Conservation (phyloP, 2,113 vertebrate species). For the Ammodytes marinus region DNA sequence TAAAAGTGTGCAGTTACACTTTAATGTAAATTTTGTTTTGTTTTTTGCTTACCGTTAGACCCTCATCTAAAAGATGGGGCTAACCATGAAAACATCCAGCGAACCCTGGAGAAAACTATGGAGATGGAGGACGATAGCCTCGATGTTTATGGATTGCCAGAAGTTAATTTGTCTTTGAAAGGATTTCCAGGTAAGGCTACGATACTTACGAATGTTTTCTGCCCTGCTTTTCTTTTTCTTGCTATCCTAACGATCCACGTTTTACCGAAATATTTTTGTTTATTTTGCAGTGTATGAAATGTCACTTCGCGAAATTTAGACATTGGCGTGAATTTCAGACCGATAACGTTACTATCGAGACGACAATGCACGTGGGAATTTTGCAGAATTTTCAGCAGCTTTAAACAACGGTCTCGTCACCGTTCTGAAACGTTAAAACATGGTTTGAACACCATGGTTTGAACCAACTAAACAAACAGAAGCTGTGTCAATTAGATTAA, state of each 20-base stretch:
- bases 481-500: too few species aligned
- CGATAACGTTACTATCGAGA: background rate
- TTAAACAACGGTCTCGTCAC: background rate
- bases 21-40: too few species aligned
- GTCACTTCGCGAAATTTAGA: accelerated
- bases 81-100: slow-evolving; percentile 70
- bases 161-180: slow-evolving; percentile 43
- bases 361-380: slow-evolving; percentile 37
- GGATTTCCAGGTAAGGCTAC: slow-evolving; percentile 60
- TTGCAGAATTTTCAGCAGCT: background rate
- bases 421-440: background rate
- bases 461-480: too few species aligned
- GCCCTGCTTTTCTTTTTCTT: background rate
- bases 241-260: background rate
- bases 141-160: slow-evolving; percentile 65
- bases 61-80: slow-evolving; percentile 82
- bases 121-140: slow-evolving; percentile 42
- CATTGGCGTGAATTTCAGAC: background rate
- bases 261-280: accelerated
- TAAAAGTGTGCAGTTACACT: too few species aligned
- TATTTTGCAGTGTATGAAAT: background rate
- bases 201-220: accelerated
- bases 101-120: slow-evolving; percentile 64
- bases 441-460: too few species aligned
- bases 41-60: slow-evolving; percentile 41